phyloP scores from a whole-genome alignment of 1,140 invertebrate species.

The Caenorhabditis latens region DNA sequence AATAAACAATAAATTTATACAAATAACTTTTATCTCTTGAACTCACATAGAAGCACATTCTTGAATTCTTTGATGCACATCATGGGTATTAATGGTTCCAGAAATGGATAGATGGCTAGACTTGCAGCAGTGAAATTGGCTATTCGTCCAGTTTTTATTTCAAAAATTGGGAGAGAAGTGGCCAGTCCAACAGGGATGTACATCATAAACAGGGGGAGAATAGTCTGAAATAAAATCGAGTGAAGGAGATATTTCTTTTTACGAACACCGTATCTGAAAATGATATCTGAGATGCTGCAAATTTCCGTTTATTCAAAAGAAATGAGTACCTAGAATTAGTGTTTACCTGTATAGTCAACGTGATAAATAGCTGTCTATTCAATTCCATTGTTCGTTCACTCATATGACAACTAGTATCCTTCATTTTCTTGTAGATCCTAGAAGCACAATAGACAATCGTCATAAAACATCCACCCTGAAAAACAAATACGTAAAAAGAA shows the following conservation, averaged over 20 bases:
- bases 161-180: background rate
- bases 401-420: constrained; percentile 3
- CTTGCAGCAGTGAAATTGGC: constrained; percentile 14
- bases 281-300: no score
- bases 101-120: background rate
- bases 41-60: background rate
- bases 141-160: background rate
- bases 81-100: background rate
- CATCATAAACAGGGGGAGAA: background rate
- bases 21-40: background rate
- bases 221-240: background rate
- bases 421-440: constrained; percentile 13
- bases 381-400: constrained; percentile 6
- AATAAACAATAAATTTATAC: background rate
- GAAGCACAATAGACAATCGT: constrained; percentile 23
- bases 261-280: no score
- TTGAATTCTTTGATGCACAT: constrained; percentile 14
- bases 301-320: no score
- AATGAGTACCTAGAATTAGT: background rate
- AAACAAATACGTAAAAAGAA: background rate
- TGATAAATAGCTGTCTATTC: constrained; percentile 1
- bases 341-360: background rate
- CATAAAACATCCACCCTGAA: constrained; percentile 14
- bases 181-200: background rate
- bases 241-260: no score